phyloP scores from a whole-genome alignment of 2,113 vertebrate genomes.

The Chroicocephalus ridibundus region DNA sequence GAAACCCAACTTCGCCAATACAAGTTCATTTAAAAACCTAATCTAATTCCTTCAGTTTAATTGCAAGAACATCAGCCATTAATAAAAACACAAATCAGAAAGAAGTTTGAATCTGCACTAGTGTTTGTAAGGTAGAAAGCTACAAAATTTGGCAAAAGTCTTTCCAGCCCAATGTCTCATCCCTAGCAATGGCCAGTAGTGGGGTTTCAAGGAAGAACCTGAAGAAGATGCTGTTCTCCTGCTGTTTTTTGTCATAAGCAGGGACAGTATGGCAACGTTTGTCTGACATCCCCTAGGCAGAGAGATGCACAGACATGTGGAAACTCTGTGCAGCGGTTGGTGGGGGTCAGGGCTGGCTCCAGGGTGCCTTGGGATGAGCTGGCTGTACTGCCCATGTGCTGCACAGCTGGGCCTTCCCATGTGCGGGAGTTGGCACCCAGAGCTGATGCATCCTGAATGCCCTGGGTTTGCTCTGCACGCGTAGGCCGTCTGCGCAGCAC shows the following conservation, averaged over 20 bases:
- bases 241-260: not conserved
- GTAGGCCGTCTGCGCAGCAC: not conserved
- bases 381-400: not conserved
- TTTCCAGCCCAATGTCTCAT: not conserved
- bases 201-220: not conserved
- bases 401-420: not conserved
- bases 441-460: not conserved
- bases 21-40: not conserved
- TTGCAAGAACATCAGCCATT: not conserved
- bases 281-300: not conserved
- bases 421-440: not conserved
- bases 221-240: not conserved
- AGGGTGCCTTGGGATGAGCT: not conserved
- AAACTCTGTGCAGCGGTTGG: not conserved
- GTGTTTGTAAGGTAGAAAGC: not conserved
- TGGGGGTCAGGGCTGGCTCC: not conserved
- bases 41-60: not conserved
- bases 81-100: not conserved
- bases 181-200: not conserved
- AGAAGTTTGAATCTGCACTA: not conserved
- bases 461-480: not conserved
- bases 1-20: accelerated
- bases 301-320: accelerated
- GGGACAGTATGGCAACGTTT: not conserved
- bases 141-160: not conserved